phyloP scores from a whole-genome alignment of 2,113 vertebrate genomes.

The Myrmecobius fasciatus region DNA sequence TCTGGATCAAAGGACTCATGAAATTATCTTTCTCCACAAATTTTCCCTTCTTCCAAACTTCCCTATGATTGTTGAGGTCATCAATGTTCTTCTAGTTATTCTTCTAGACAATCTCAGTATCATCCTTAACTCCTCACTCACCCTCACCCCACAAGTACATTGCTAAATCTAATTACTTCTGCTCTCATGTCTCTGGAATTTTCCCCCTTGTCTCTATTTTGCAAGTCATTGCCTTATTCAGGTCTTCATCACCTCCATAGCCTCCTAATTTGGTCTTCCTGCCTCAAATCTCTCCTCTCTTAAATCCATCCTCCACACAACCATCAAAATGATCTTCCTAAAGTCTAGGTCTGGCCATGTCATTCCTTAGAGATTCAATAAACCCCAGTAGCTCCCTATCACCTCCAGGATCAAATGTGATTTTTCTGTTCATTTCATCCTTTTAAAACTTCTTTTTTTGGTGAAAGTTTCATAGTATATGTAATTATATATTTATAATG shows the following conservation, averaged over 20 bases:
- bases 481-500: not conserved
- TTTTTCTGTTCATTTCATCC: not conserved
- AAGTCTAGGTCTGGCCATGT: not conserved
- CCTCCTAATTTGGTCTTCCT: not conserved
- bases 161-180: not conserved
- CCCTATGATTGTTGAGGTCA: not conserved
- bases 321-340: not conserved
- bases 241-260: not conserved
- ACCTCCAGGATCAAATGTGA: not conserved
- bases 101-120: not conserved
- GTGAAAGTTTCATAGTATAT: not conserved
- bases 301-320: not conserved
- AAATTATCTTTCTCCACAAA: not conserved
- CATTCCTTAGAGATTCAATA: not conserved
- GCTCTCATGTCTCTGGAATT: not conserved
- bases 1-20: not conserved
- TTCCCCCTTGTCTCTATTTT: not conserved
- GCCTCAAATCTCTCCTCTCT: not conserved
- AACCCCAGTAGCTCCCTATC: not conserved
- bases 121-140: not conserved
- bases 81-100: not conserved
- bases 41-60: not conserved
- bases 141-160: not conserved
- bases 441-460: not conserved
- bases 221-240: not conserved